These are phyloP conservation scores for Drosophila parvula DNA, from an alignment of 1,140 invertebrate genomes.

Conservation along the genomic window DNA sequence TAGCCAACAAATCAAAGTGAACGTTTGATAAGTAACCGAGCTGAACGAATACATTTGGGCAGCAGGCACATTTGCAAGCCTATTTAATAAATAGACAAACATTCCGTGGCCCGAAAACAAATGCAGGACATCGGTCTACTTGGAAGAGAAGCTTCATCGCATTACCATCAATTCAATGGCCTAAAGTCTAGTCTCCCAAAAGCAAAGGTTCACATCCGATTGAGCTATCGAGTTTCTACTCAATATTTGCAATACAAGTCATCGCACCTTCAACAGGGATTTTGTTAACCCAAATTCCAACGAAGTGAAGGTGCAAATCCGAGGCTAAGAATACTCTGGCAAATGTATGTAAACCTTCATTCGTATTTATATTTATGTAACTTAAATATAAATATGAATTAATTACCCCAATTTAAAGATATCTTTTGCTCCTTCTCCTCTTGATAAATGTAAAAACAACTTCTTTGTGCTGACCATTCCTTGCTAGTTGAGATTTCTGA, in stretches of 20 bases:
- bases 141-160: slow-evolving; percentile 2
- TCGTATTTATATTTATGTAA: background rate
- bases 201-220: slow-evolving; percentile 16
- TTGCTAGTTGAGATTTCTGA: background rate
- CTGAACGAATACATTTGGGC: slow-evolving; percentile 42
- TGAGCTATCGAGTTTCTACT: slow-evolving; percentile 34
- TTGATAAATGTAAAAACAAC: background rate
- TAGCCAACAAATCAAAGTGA: slow-evolving; percentile 73
- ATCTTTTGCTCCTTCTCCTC: background rate
- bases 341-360: too few relatives aligned
- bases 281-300: background rate
- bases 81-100: slow-evolving; percentile 74
- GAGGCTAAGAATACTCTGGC: background rate
- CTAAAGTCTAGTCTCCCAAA: background rate
- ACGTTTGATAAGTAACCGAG: slow-evolving; percentile 61
- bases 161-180: slow-evolving; percentile 30
- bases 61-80: slow-evolving; percentile 70
- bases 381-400: background rate
- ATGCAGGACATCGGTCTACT: slow-evolving; percentile 22
- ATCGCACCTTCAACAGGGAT: slow-evolving; percentile 8
- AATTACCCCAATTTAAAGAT: background rate
- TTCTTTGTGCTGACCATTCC: too few relatives aligned
- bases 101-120: slow-evolving; percentile 48
- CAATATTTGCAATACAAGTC: slow-evolving; percentile 26
- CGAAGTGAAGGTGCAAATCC: background rate